phyloP scores from a whole-genome alignment of 2,888 invertebrate genomes.

The Dynastes tityus region DNA sequence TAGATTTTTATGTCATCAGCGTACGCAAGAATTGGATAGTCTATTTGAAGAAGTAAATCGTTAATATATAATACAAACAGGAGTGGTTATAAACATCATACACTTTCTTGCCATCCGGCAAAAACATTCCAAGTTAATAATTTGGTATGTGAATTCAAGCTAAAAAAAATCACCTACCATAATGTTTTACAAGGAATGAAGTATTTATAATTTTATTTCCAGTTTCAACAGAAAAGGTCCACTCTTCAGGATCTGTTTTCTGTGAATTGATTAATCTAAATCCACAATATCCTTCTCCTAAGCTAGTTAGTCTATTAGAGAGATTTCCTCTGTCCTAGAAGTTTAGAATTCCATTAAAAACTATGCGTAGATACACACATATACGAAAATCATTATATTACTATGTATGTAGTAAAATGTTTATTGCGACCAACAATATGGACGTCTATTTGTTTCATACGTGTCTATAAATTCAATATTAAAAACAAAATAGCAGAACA shows the following conservation, averaged over 20 bases:
- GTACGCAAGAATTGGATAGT: too few species aligned
- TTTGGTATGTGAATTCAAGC: too few species aligned
- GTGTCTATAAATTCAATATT: too few species aligned
- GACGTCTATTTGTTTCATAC: background rate
- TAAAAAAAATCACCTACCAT: conserved; percentile 17
- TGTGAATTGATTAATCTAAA: conserved; percentile 29
- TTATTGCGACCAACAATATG: background rate
- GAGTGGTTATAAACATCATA: too few species aligned
- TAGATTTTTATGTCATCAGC: too few species aligned
- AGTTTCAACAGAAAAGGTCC: conserved; percentile 21
- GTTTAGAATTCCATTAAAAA: background rate
- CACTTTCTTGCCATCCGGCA: too few species aligned
- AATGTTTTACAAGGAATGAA: conserved; percentile 18
- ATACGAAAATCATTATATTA: background rate
- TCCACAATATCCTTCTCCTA: conserved; percentile 44
- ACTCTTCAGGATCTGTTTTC: conserved; percentile 28
- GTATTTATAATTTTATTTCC: background rate
- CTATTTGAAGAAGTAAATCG: too few species aligned
- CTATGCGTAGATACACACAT: background rate
- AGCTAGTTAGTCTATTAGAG: conserved; percentile 24
- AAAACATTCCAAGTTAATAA: too few species aligned
- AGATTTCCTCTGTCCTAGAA: conserved; percentile 41
- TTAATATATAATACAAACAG: too few species aligned
- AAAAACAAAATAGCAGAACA: too few species aligned
- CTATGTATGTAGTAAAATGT: background rate